Percentiles rank a stretch among this genome's conserved stretches.
Conservation (phyloP, 2,888 invertebrate genomes). For the Petrolisthes manimaculis region DNA sequence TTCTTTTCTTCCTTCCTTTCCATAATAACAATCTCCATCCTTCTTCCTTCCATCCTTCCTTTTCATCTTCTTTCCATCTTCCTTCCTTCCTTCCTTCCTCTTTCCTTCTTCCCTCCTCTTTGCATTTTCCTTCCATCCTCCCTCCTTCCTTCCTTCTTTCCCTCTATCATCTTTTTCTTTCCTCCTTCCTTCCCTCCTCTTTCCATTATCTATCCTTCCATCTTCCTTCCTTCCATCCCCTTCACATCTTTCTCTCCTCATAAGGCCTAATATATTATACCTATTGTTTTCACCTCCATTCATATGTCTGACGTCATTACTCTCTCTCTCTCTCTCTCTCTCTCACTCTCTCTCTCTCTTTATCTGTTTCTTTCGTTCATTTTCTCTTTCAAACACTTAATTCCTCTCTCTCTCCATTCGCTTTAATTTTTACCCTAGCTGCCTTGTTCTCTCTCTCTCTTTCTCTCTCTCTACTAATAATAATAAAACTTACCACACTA, state of each 20-base stretch:
- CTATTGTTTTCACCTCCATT: not conserved
- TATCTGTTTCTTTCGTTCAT: not conserved
- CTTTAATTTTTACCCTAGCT: not conserved
- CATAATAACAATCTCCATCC: too few species aligned
- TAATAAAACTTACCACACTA: too few species aligned
- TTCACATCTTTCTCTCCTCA: not conserved
- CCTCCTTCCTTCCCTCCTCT: not conserved
- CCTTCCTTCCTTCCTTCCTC: not conserved
- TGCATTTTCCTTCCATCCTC: not conserved
- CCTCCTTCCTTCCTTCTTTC: not conserved
- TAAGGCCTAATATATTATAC: not conserved
- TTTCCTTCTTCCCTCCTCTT: not conserved
- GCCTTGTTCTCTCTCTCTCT: not conserved
- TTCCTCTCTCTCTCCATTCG: not conserved
- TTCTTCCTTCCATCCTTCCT: slow-evolving; percentile 4
- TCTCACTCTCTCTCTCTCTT: not conserved
- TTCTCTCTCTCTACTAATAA: too few species aligned
- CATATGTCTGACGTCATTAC: not conserved
- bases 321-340: not conserved
- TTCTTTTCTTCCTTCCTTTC: not conserved
- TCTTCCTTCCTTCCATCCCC: slow-evolving; percentile 5
- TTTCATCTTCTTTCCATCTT: not conserved
- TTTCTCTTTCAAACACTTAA: not conserved
- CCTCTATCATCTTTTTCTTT: not conserved
- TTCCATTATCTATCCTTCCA: not conserved